Evolutionary conservation across 37 sponge, comb jelly and placozoan genomes (phyloP).

Genomic region (Theonella swinhoei): DNA sequence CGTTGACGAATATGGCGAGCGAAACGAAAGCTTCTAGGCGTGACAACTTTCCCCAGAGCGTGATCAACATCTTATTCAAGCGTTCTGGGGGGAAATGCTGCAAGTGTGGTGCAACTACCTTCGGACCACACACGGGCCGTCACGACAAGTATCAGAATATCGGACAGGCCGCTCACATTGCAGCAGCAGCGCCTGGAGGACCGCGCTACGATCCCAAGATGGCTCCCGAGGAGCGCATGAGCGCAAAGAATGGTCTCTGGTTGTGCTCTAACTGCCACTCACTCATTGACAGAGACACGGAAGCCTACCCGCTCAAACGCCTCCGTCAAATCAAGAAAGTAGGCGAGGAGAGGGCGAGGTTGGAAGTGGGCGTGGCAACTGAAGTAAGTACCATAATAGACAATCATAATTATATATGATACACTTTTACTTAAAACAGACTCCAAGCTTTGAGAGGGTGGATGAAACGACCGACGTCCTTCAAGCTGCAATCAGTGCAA

Average conservation of each 20-base stretch:
- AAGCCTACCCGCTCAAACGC: conserved; percentile 14
- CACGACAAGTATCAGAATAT: conserved; percentile 36
- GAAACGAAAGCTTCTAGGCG: conserved; percentile 16
- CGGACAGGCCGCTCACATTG: conserved; percentile 78
- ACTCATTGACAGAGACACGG: conserved; percentile 53
- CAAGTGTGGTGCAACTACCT: conserved; percentile 56
- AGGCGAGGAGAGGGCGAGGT: conserved; percentile 59
- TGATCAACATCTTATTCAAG: conserved; percentile 37
- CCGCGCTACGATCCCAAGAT: conserved; percentile 71
- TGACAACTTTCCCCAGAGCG: conserved; percentile 57
- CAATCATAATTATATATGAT: neutral
- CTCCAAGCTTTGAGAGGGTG: neutral
- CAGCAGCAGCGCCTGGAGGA: conserved; percentile 70
- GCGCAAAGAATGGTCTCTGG: conserved; percentile 71
- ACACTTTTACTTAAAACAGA: neutral
- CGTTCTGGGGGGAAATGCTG: conserved; percentile 68
- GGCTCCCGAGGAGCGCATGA: conserved; percentile 47
- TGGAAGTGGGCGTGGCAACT: conserved; percentile 42
- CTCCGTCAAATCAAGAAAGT: conserved; percentile 37
- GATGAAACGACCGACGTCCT: neutral
- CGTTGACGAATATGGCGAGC: neutral
- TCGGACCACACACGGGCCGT: conserved; percentile 59
- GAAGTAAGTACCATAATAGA: neutral
- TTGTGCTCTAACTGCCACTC: conserved; percentile 74
- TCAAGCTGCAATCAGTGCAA: conserved; percentile 27